Base-by-base conservation (phyloP, 2,888 invertebrate species). In the Rapana venosa region DNA sequence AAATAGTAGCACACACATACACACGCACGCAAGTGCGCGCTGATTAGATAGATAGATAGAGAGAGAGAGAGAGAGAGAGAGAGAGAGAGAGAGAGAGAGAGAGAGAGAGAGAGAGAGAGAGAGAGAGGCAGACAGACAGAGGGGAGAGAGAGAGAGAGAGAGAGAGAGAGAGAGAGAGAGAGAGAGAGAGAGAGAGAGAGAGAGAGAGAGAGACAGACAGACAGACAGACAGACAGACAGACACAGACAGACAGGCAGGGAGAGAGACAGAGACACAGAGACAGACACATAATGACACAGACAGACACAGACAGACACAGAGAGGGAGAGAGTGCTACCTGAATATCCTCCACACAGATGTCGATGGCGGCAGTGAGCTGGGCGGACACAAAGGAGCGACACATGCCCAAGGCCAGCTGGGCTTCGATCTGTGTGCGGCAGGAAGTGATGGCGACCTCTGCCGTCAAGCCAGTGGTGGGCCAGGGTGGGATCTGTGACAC, bases 301-400 rank as follows among this genome's bases (percentile, higher is more conserved):
- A 77, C 77, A 15, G 30, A 32, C 32, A 15, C 81, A 81, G 4
- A 47, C 4, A n/a, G 56, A 15, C 11, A 61, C 17, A 61, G 61
- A 15, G 17, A 61, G 11, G 11, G 17, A 61, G 61, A 36, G 22
- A 22, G 36, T 5, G 8, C 84, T 88, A 95, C 94, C 93, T 92
- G 90, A 11, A 94, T 92, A 91, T 95, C 95, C 87, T 93, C 92
- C 0, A 93, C 91, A 89, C 94, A 95, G 74, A 90, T 91, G 30
- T 91, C 92, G 32, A 94, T 92, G 47, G 92, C 92, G 8, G 92
- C 92, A 0, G 92, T 88, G 58, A 94, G 92, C 88, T 94, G 93
- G n/a, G 94, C 93, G 20, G 92, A 92, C 17, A 95, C 58, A 17
- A 91, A 47, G 22, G 30, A 35, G 74, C 91, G 84, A 90, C 92